Conservation (phyloP, 2,113 vertebrate genomes). For the Myotis davidii region DNA sequence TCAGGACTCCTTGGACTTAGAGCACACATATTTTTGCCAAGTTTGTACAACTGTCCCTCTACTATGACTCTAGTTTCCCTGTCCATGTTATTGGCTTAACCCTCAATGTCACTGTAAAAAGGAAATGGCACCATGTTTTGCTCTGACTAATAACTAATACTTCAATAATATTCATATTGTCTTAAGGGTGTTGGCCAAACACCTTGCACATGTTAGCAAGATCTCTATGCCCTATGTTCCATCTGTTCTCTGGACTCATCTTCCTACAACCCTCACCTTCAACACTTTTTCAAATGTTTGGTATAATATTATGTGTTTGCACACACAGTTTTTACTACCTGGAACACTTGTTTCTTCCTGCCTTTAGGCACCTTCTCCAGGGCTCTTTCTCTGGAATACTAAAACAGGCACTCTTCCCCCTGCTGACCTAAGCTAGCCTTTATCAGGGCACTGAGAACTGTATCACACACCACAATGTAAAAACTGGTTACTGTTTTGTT, state of each 20-base stretch:
- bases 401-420: background rate
- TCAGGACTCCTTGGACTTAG: accelerated
- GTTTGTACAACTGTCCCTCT: too few species aligned
- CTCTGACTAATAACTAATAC: background rate
- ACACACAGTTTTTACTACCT: too few species aligned
- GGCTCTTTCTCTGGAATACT: too few species aligned
- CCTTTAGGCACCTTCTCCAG: background rate
- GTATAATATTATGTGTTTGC: too few species aligned
- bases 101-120: too few species aligned
- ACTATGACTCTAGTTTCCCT: background rate
- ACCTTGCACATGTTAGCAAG: background rate
- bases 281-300: background rate
- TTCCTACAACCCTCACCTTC: too few species aligned
- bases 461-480: accelerated
- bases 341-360: background rate
- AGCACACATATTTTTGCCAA: accelerated
- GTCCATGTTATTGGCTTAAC: accelerated
- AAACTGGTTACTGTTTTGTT: background rate
- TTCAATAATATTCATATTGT: accelerated
- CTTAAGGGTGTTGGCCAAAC: background rate
- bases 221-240: accelerated
- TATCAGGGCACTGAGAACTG: accelerated
- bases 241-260: background rate
- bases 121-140: background rate
- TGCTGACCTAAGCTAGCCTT: accelerated